Conservation (phyloP, 1,140 invertebrate species). For the Ceratina australensis region DNA sequence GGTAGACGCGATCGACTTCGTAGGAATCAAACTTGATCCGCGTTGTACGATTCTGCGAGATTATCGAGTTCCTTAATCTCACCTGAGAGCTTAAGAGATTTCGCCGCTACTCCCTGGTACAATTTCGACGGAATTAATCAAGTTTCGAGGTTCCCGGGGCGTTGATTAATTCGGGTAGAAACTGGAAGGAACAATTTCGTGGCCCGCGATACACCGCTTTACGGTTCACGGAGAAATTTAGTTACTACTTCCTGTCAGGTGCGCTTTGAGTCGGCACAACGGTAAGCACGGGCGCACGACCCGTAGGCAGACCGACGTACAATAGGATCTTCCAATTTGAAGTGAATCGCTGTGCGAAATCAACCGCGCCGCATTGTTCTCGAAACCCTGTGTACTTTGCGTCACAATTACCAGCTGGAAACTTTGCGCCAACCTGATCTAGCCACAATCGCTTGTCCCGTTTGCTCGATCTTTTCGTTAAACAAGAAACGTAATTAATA, state of each 20-base stretch:
- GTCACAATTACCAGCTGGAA: background rate
- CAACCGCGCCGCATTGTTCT: background rate
- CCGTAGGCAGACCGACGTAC: background rate
- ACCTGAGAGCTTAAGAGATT: too few relatives aligned
- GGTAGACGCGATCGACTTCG: too few relatives aligned
- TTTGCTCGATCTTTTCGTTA: background rate
- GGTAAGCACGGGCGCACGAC: too few relatives aligned
- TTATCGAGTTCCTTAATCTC: too few relatives aligned
- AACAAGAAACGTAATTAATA: background rate
- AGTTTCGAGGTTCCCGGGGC: background rate
- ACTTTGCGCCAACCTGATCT: background rate
- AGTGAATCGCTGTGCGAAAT: background rate
- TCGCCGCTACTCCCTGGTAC: too few relatives aligned
- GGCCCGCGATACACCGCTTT: background rate
- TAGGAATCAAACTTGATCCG: too few relatives aligned
- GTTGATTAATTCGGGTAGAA: background rate
- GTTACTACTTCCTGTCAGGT: background rate
- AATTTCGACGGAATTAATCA: background rate
- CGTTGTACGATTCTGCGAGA: too few relatives aligned
- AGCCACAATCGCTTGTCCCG: background rate
- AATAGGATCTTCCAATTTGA: background rate
- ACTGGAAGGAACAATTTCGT: background rate
- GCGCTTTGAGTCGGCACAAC: slow-evolving; percentile 1
- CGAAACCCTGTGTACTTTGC: background rate
- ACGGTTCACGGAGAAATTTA: background rate